A percentile compares a stretch with the other conserved stretches of the same genome.
These are phyloP conservation scores for Chironex yamaguchii DNA, from an alignment of 30 jellyfish, hydroid and myxozoan species.

Conservation along the genomic window DNA sequence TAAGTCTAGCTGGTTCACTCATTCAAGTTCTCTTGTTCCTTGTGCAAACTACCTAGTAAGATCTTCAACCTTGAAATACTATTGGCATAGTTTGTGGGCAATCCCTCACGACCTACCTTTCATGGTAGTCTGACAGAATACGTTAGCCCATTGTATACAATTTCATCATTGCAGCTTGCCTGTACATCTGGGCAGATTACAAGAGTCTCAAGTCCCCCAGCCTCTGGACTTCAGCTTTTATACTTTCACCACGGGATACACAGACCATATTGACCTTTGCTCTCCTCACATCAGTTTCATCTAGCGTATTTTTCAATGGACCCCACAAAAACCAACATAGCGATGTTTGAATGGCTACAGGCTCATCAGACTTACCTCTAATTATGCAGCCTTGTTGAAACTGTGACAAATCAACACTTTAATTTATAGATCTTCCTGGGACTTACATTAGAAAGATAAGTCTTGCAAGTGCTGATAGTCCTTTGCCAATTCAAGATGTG, in stretches of 20 bases:
- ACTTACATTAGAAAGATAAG: too few relatives aligned
- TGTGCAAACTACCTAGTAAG: neutral
- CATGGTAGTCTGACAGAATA: conserved; percentile 24
- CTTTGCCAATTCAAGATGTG: conserved; percentile 10
- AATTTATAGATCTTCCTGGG: neutral
- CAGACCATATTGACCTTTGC: conserved; percentile 5
- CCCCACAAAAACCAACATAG: conserved; percentile 27
- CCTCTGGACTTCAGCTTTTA: neutral
- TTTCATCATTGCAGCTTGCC: neutral
- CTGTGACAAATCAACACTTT: conserved; percentile 27
- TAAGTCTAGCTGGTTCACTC: conserved; percentile 12
- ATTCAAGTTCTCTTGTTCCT: conserved; percentile 1
- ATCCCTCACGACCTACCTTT: neutral
- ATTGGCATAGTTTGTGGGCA: conserved; percentile 1
- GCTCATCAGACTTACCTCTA: conserved; percentile 46
- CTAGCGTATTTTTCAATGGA: conserved; percentile 11
- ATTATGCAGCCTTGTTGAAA: neutral
- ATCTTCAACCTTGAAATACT: neutral
- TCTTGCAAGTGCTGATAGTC: conserved; percentile 26
- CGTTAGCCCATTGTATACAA: conserved; percentile 1
- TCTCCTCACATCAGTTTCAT: conserved; percentile 25
- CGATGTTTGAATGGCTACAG: conserved; percentile 33
- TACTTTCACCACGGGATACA: conserved; percentile 28
- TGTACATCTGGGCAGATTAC: conserved; percentile 18
- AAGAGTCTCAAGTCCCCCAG: neutral